A percentile compares a stretch with the other conserved stretches of the same genome.
Conservation (phyloP, 1,140 invertebrate species). For the Drosophila varians region DNA sequence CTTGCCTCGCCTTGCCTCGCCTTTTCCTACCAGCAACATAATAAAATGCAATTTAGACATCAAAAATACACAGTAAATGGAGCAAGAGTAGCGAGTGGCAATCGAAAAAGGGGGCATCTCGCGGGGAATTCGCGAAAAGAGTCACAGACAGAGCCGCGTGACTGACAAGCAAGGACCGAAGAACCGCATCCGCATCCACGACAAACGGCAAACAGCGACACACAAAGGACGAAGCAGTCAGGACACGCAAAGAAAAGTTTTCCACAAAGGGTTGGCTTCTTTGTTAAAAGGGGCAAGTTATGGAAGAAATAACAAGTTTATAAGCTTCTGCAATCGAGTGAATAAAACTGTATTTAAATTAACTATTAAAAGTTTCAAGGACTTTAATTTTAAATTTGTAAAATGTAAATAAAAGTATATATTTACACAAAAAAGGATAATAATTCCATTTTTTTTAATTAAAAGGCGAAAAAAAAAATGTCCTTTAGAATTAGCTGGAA, state of each 20-base stretch:
- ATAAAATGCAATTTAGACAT: slow-evolving; percentile 82
- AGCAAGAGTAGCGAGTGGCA: slow-evolving; percentile 54
- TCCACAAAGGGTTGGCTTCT: no score
- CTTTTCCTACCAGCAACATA: slow-evolving; percentile 63
- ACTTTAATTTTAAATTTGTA: background rate
- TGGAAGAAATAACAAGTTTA: no score
- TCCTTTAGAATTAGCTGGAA: background rate
- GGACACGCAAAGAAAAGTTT: slow-evolving; percentile 36
- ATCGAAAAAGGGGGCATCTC: slow-evolving; percentile 2
- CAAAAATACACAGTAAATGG: slow-evolving; percentile 80
- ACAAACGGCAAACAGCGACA: slow-evolving; percentile 35
- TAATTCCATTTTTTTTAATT: no score
- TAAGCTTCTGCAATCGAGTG: background rate
- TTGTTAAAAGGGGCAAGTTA: no score
- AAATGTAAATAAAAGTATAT: background rate
- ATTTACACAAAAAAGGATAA: background rate
- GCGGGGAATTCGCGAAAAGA: slow-evolving; percentile 25
- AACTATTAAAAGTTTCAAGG: background rate
- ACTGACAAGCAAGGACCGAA: slow-evolving; percentile 59
- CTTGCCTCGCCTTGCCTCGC: slow-evolving; percentile 5
- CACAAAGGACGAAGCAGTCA: slow-evolving; percentile 18
- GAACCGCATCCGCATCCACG: slow-evolving; percentile 42
- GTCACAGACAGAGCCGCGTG: slow-evolving; percentile 59
- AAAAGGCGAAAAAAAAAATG: no score
- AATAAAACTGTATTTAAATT: background rate